A percentile compares a stretch with the other conserved stretches of the same genome.
Evolutionary conservation across 2,113 vertebrate genomes (phyloP).

Genomic region (Prinia subflava): DNA sequence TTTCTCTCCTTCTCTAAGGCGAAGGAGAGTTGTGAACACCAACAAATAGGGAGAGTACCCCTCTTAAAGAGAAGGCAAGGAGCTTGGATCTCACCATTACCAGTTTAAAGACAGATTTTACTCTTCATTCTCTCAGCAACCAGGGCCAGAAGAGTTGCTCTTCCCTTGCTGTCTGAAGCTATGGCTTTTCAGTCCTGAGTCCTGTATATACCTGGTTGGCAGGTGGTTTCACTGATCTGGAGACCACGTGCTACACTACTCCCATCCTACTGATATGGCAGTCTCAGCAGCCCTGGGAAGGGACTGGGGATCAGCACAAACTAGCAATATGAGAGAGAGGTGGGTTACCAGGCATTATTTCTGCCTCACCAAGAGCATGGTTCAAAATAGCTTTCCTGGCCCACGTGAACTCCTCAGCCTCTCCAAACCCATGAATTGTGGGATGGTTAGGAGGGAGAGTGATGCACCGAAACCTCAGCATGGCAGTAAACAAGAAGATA

Average conservation of each 20-base stretch:
- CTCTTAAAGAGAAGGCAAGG: background rate
- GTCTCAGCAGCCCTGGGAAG: background rate
- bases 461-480: background rate
- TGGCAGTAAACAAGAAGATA: background rate
- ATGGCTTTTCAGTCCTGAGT: background rate
- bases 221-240: background rate
- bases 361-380: background rate
- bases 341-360: background rate
- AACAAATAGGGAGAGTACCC: background rate
- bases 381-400: background rate
- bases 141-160: background rate
- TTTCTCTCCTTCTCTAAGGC: background rate
- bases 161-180: background rate
- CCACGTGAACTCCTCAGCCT: background rate
- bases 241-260: background rate
- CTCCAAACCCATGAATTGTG: fast-evolving
- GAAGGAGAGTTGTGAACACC: background rate
- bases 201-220: background rate
- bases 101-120: background rate
- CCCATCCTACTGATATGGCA: background rate
- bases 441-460: background rate
- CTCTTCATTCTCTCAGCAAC: background rate
- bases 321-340: background rate
- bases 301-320: background rate
- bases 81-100: background rate